Base-by-base conservation (phyloP, 2,888 invertebrate species). In the Elegia similella region DNA sequence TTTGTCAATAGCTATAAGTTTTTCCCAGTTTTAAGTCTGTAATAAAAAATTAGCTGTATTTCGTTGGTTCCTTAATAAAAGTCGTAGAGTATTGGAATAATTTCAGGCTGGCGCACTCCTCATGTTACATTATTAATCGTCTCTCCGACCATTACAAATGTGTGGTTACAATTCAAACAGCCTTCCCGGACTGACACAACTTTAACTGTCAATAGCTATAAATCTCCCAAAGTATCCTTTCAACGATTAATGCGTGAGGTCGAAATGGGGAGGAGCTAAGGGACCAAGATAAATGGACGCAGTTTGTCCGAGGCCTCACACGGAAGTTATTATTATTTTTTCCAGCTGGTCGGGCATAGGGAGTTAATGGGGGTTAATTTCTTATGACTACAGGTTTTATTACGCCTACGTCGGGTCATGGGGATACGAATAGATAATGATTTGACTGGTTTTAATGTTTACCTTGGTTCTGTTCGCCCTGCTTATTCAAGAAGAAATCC, bases 221-320 rank as follows among this genome's bases (percentile, higher is more conserved):
- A 50, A 50, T 50, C 50, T 50, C 8, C 46, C 17, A 34, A 55
- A 44, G 54, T 55, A 55, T 55, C 54, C 54, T 55, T 55, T 55
- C 54, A 55, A 46, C 54, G 54, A 55, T 55, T 55, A 55, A 55
- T 55, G 54, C 50, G 50, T 15, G 50, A 17, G 50, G 50, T 50
- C 50, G 15, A 50, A 50, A 50, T 50, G 8, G 50, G 50, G 34
- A 50, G 50, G 50, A 12, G 50, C 34, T 7, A 6, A 50, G 16
- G 50, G 50, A 50, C 17, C 50, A 50, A 50, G 50, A 50, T 50
- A 6, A 34, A 50, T 50, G 34, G 50, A 15, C 50, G 50, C 16
- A 50, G 50, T 50, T 50, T 50, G 50, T 38, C 34, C 0, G 34
- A 6, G 50, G 50, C 50, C 34, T 16, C 50, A 34, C 16, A 34